Percentiles rank a stretch among this genome's conserved stretches.
Conservation (phyloP, 2,888 invertebrate genomes). For the Drosophila sordidapex region DNA sequence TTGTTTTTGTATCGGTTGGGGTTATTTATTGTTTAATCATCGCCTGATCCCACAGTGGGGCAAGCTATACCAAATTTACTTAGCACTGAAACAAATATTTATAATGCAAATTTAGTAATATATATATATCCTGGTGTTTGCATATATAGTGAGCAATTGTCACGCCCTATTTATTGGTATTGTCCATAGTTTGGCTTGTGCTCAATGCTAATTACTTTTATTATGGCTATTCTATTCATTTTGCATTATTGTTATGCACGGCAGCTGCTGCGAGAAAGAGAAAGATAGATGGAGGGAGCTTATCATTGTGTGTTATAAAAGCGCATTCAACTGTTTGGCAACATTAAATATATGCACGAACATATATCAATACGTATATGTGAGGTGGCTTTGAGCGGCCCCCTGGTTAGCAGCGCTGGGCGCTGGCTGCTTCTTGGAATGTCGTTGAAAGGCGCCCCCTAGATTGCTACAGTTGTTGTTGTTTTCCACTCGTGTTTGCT, state of each 20-base stretch:
- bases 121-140: neutral
- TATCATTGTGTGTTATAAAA: conserved; percentile 59
- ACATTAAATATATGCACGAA: conserved; percentile 21
- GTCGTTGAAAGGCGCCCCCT: conserved; percentile 55
- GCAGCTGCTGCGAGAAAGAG: conserved; percentile 29
- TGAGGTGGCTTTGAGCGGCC: conserved; percentile 19
- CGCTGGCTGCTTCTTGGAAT: conserved; percentile 51
- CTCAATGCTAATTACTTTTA: conserved; percentile 72
- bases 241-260: conserved; percentile 62
- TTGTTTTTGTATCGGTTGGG: conserved; percentile 33
- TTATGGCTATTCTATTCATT: conserved; percentile 62
- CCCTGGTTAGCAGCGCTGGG: conserved; percentile 30
- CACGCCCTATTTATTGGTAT: conserved; percentile 37
- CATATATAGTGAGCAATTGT: conserved; percentile 17
- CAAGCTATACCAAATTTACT: conserved; percentile 24
- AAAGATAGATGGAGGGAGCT: conserved; percentile 18
- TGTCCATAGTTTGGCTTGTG: conserved; percentile 38
- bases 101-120: neutral
- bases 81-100: conserved; percentile 2
- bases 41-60: conserved; percentile 50
- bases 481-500: conserved; percentile 57
- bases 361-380: neutral
- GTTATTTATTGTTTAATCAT: conserved; percentile 63
- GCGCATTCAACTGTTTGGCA: conserved; percentile 62
- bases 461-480: conserved; percentile 34